phyloP scores from a whole-genome alignment of 2,113 vertebrate genomes.

The Sarotherodon lohbergeri region DNA sequence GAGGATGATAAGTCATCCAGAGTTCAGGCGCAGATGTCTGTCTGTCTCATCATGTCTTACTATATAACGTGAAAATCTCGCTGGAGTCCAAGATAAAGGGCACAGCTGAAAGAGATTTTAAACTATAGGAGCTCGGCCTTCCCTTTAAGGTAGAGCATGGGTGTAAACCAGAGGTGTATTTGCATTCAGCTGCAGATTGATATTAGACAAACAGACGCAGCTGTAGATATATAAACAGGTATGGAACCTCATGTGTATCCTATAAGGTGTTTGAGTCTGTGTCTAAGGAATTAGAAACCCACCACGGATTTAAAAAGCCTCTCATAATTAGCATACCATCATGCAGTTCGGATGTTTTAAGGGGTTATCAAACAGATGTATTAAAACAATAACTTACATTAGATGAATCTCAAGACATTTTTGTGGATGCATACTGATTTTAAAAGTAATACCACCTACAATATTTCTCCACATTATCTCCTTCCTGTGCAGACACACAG shows the following conservation, averaged over 20 bases:
- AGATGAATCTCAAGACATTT: background rate
- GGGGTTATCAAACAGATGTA: background rate
- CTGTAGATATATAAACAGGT: background rate
- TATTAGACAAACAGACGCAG: background rate
- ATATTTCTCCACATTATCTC: background rate
- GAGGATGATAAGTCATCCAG: slow-evolving; percentile 34
- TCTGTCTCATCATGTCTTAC: background rate
- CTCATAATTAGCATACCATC: background rate
- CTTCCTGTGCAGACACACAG: background rate
- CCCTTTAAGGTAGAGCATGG: background rate
- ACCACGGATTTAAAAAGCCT: background rate
- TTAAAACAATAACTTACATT: background rate
- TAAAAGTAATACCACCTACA: background rate
- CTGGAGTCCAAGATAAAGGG: background rate
- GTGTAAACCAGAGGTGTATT: background rate
- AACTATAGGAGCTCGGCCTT: background rate
- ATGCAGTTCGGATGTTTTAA: background rate
- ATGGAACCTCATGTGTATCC: background rate
- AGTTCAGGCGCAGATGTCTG: slow-evolving; percentile 38
- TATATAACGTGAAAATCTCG: background rate
- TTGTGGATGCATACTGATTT: background rate
- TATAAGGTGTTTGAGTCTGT: background rate
- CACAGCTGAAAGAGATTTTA: background rate
- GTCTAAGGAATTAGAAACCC: background rate
- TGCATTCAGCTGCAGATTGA: background rate